Base-by-base conservation (phyloP, 2,113 vertebrate species). In the Labeo rohita region DNA sequence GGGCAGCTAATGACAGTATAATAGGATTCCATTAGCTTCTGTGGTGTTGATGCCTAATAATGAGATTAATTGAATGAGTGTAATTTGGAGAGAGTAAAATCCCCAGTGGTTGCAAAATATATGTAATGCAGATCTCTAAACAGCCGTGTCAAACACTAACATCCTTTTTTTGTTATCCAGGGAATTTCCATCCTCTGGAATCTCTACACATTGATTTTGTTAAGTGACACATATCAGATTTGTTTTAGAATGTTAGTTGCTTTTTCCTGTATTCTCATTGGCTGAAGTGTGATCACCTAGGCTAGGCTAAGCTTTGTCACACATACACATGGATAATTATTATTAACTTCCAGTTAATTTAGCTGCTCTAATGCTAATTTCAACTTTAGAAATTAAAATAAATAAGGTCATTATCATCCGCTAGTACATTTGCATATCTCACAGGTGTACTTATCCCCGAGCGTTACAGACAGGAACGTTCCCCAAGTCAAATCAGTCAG, bases 321-420 rank as follows among this genome's bases (percentile, higher is more conserved):
- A 89, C 91, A 70, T 28, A n/a, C 47, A 80, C 43, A n/a, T 43
- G 2, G 78, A 75, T 85, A 78, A 89, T 94, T 92, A 94, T 95
- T 94, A 94, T 95, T 93, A 95, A 93, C 95, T 93, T 91, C 90
- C 88, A 80, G 87, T 94, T 93, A 92, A 93, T 94, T 94, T 93
- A 92, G 91, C 88, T 87, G 75, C 91, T 89, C 89, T 92, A 92
- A 95, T 94, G 94, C 93, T 93, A 95, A 95, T 95, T 93, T 92
- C 89, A 88, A 89, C 90, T 92, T 95, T 94, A 92, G 93, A 93
- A 93, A 93, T 93, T 91, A 95, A 95, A 93, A 94, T 95, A 95
- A 95, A 96, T 95, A 95, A 95, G 95, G 94, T 95, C 93, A 93
- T 95, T 94, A 94, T 88, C 88, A 90, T 89, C 87, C 89, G 90